Percentiles rank a stretch among this genome's conserved stretches.
Evolutionary conservation across 2,888 invertebrate genomes (phyloP).

Genomic region (Shargacucullia verbasci): DNA sequence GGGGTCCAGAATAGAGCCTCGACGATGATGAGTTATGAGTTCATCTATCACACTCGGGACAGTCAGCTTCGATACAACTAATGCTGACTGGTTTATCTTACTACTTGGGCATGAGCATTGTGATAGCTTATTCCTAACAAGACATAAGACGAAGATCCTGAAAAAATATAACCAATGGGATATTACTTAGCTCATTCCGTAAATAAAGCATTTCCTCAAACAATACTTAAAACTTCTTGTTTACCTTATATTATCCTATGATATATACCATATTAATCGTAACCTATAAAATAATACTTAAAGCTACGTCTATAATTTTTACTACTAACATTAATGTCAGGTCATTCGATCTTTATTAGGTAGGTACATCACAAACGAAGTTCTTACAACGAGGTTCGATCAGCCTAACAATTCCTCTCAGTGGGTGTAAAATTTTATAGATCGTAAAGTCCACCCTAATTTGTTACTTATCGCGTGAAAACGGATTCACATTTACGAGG

Average conservation of each 20-base stretch:
- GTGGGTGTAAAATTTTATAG: conserved; percentile 62
- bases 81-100: too few species aligned
- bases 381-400: conserved; percentile 25
- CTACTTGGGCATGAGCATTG: too few species aligned
- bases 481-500: conserved; percentile 57
- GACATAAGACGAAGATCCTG: too few species aligned
- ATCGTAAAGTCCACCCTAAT: conserved; percentile 63
- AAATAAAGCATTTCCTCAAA: too few species aligned
- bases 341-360: conserved; percentile 35
- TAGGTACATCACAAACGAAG: conserved; percentile 20
- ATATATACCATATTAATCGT: conserved; percentile 27
- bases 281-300: conserved; percentile 27
- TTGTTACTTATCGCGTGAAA: conserved; percentile 60
- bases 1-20: too few species aligned
- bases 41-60: too few species aligned
- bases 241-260: conserved; percentile 4
- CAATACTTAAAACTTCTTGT: not conserved
- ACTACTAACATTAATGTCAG: conserved; percentile 21
- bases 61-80: too few species aligned
- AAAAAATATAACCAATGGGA: too few species aligned
- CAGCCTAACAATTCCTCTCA: conserved; percentile 48
- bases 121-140: too few species aligned
- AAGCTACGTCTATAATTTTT: conserved; percentile 23
- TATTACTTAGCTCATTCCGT: too few species aligned
- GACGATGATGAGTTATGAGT: too few species aligned